Percentiles rank a stretch among this genome's conserved stretches.
Evolutionary conservation across 53 echinoderm and acorn worm genomes (phyloP).

Genomic region (Luidia sarsii): DNA sequence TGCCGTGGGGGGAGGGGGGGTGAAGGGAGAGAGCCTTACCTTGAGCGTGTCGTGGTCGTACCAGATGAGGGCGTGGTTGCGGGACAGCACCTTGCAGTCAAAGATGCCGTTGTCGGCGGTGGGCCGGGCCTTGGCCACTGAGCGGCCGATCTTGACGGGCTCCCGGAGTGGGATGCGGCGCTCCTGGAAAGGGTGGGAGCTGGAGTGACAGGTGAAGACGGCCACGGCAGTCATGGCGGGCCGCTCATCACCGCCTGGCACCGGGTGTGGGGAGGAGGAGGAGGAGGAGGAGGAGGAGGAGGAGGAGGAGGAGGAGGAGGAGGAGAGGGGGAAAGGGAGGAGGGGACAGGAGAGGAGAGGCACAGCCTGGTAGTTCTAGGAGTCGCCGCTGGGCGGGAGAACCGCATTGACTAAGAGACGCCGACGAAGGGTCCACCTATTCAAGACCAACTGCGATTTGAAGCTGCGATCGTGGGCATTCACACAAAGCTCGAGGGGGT

Average conservation of each 20-base stretch:
- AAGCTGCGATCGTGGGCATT: no score
- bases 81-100: conserved; percentile 96
- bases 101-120: conserved; percentile 94
- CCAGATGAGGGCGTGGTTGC: conserved; percentile 94
- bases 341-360: no score
- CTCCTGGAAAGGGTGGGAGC: conserved; percentile 96
- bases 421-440: no score
- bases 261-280: background rate
- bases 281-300: background rate
- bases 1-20: no score
- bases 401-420: no score
- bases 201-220: conserved; percentile 96
- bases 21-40: conserved; percentile 58
- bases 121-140: conserved; percentile 91
- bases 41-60: conserved; percentile 80
- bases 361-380: no score
- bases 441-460: no score
- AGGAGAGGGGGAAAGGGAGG: background rate
- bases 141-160: conserved; percentile 98
- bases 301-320: background rate
- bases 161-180: conserved; percentile 86
- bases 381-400: no score
- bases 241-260: conserved; percentile 52
- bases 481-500: no score
- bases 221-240: conserved; percentile 91